Percentiles rank a stretch among this genome's conserved stretches.
Evolutionary conservation across 1,140 invertebrate genomes (phyloP).

Genomic region (Brachionus koreanus): DNA sequence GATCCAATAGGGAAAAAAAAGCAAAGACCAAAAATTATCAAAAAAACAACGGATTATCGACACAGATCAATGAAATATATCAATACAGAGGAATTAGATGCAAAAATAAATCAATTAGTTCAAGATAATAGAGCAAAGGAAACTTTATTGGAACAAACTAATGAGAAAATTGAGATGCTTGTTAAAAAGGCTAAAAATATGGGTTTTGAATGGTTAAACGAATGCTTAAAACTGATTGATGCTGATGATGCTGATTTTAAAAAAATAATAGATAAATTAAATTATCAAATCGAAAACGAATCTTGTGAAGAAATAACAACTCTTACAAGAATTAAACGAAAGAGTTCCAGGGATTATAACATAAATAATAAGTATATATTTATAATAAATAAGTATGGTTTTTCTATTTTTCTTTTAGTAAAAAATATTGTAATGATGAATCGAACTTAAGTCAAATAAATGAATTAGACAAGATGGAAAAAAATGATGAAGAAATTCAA

Average conservation of each 20-base stretch:
- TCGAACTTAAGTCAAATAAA: not conserved
- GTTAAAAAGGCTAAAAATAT: not conserved
- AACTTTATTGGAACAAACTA: slow-evolving; percentile 1
- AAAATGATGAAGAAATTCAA: not conserved
- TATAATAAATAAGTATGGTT: not conserved
- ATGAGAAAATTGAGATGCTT: not conserved
- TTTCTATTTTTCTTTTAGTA: not conserved
- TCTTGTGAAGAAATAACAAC: not conserved
- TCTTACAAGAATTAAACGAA: not conserved
- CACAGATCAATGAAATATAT: not conserved
- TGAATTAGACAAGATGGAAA: not conserved
- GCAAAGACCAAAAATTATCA: slow-evolving; percentile 1
- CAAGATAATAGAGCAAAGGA: slow-evolving; percentile 16
- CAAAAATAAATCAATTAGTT: not conserved
- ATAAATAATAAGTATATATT: not conserved
- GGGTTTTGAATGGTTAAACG: not conserved
- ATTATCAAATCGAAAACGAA: not conserved
- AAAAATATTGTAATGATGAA: not conserved
- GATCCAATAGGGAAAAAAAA: slow-evolving; percentile 42
- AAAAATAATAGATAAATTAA: slow-evolving; percentile 32
- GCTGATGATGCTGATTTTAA: slow-evolving; percentile 1
- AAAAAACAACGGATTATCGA: not conserved
- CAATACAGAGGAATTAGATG: slow-evolving; percentile 25
- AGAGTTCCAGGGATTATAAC: not conserved
- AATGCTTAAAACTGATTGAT: not conserved